Conservation (phyloP, 2,797 vertebrate genomes). For the Heteromormyrus szaboi region DNA sequence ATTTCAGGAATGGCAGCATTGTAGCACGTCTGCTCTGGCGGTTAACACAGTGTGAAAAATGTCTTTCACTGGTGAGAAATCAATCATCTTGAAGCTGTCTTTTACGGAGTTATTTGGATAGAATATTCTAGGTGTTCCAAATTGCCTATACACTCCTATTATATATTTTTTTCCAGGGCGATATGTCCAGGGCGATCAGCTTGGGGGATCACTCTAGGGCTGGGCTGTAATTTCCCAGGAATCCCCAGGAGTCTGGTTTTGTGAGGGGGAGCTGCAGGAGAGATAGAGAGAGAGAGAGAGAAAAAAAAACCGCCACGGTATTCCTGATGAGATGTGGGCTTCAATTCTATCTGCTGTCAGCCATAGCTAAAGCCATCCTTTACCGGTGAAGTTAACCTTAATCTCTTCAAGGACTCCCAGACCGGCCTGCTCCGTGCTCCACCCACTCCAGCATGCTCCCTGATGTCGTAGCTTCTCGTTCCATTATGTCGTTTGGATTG, state of each 20-base stretch:
- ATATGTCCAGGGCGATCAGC: neutral
- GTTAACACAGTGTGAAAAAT: conserved; percentile 18
- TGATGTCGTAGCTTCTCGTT: neutral
- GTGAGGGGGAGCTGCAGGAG: neutral
- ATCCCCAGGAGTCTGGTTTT: conserved; percentile 2
- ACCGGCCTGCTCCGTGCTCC: neutral
- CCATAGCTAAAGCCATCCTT: neutral
- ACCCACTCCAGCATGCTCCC: neutral
- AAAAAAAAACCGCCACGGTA: neutral
- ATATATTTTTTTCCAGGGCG: neutral
- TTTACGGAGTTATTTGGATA: conserved; percentile 47
- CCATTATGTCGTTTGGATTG: neutral
- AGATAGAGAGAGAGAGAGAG: neutral
- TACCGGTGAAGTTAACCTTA: neutral
- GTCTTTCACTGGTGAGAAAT: conserved; percentile 57
- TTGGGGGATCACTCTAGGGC: neutral
- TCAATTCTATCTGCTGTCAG: conserved; percentile 12
- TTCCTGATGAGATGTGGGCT: conserved; percentile 10
- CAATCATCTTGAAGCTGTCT: conserved; percentile 48
- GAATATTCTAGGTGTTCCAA: conserved; percentile 56
- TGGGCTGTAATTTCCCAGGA: conserved; percentile 2
- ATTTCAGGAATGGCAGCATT: conserved; percentile 51
- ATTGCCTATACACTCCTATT: conserved; percentile 23
- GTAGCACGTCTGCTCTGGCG: conserved; percentile 38
- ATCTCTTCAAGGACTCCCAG: neutral